Evolutionary conservation across 2,113 vertebrate genomes (phyloP), one percentile per base, ranked within the genome.

Genomic region (Petrocephalus microphthalmus): DNA sequence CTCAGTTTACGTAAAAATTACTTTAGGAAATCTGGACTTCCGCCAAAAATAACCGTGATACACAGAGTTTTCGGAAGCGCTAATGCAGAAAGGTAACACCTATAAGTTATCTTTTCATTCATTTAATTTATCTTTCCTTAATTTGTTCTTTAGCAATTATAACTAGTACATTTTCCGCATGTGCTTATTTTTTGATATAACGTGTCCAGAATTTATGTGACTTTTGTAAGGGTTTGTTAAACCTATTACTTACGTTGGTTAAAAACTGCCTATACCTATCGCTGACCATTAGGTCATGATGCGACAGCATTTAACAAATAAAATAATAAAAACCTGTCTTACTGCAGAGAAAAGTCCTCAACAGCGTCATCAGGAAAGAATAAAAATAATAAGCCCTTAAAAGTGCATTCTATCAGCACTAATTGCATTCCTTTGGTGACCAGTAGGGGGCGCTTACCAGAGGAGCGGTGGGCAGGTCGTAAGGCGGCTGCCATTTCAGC

Each of bases 401-500:
- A 84, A 51, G 11, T 25, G 22, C 11, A 84, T 52, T 84, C n/a
- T 22, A 13, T 52, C 22, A 52, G 64, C 7, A n/a, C 64, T 87
- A n/a, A 87, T 13, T 52, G 47, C 13, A 87, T 78, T 20, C 33
- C 29, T 78, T 19, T 42, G 11, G 17, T 74, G n/a, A 52, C 45
- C 52, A 52, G 82, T 56, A 17, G 57, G 42, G n/a, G 60, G 25
- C 0, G 51, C 54, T 90, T 95, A 99, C 98, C 96, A 99, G 94
- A 87, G 96, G 94, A 84, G 95, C 88, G 92, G 96, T 96, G 0
- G 97, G 98, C 0, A 95, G 93, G 91, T 99, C 98, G 0, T 98
- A 99, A 0, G 98, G 98, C 0, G 98, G 97, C 89, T 99, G 98
- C 98, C 98, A 99, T 89, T 99, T 99, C 82, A 99, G 93, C 82